These are phyloP conservation scores for Phengaris alcon DNA, from an alignment of 2,888 invertebrate species.

Conservation along the genomic window DNA sequence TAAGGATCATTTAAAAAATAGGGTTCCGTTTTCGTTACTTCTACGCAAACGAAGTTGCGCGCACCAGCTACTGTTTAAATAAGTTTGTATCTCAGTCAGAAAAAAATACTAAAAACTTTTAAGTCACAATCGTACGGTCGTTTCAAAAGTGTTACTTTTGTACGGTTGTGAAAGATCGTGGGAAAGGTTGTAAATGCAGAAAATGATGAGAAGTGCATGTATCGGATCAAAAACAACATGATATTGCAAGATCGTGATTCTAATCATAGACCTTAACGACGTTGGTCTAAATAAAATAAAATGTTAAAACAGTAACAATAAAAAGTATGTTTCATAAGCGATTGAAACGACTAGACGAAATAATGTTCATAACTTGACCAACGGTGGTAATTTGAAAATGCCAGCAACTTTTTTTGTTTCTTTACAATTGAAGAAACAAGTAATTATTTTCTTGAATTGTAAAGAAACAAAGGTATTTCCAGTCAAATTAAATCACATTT, in stretches of 20 bases:
- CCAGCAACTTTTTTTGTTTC: too few relatives aligned
- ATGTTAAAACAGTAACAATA: background rate
- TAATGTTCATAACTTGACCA: background rate
- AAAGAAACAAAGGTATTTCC: too few relatives aligned
- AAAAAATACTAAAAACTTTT: background rate
- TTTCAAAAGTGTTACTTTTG: constrained; percentile 4
- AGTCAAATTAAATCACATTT: too few relatives aligned
- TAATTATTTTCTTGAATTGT: too few relatives aligned
- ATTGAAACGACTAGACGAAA: background rate
- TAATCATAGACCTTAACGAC: constrained; percentile 4
- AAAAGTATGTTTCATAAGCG: background rate
- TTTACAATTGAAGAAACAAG: too few relatives aligned
- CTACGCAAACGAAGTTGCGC: too few relatives aligned
- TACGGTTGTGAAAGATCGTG: constrained; percentile 17
- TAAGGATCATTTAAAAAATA: too few relatives aligned
- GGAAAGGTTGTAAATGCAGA: constrained; percentile 19
- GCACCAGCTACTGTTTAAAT: background rate
- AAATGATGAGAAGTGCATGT: constrained; percentile 25
- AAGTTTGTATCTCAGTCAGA: background rate
- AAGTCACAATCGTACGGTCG: background rate
- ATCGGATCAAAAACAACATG: constrained; percentile 24
- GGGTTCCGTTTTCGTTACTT: too few relatives aligned
- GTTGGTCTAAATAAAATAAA: constrained; percentile 9
- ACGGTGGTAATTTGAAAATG: background rate
- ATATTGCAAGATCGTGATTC: constrained; percentile 19